phyloP scores from a whole-genome alignment of 1,140 invertebrate species.

The Conopomorpha cramerella region DNA sequence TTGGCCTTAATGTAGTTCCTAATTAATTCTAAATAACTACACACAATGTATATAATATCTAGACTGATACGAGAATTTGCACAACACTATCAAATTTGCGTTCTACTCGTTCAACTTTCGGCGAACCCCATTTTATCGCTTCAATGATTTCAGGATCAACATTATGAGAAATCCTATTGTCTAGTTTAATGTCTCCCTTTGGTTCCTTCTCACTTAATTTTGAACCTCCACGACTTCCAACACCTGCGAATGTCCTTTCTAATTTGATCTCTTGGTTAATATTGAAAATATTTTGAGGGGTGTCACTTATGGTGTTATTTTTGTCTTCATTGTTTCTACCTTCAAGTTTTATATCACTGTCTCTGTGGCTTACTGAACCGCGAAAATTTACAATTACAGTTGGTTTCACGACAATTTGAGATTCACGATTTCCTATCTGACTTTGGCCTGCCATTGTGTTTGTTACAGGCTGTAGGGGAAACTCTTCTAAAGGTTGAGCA shows the following conservation, averaged over 20 bases:
- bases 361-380: constrained; percentile 37
- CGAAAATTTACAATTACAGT: constrained; percentile 53
- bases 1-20: too few relatives aligned
- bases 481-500: constrained; percentile 5
- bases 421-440: constrained; percentile 51
- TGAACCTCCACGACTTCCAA: constrained; percentile 21
- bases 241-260: constrained; percentile 19
- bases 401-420: constrained; percentile 51
- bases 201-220: constrained; percentile 7
- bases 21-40: too few relatives aligned
- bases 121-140: constrained; percentile 12
- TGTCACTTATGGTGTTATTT: constrained; percentile 8
- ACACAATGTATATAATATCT: too few relatives aligned
- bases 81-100: constrained; percentile 11
- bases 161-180: constrained; percentile 7
- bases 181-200: constrained; percentile 14
- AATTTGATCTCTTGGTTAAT: constrained; percentile 54
- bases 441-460: constrained; percentile 45
- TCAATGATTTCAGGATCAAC: constrained; percentile 32
- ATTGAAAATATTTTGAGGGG: constrained; percentile 40
- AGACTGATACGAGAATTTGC: too few relatives aligned
- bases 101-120: constrained; percentile 5
- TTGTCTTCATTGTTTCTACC: constrained; percentile 20
- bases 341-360: constrained; percentile 41
- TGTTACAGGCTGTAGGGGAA: constrained; percentile 18